Percentiles rank a stretch among this genome's conserved stretches.
These are phyloP conservation scores for Acanthococcus lagerstroemiae DNA, from an alignment of 2,888 invertebrate species.

Conservation along the genomic window DNA sequence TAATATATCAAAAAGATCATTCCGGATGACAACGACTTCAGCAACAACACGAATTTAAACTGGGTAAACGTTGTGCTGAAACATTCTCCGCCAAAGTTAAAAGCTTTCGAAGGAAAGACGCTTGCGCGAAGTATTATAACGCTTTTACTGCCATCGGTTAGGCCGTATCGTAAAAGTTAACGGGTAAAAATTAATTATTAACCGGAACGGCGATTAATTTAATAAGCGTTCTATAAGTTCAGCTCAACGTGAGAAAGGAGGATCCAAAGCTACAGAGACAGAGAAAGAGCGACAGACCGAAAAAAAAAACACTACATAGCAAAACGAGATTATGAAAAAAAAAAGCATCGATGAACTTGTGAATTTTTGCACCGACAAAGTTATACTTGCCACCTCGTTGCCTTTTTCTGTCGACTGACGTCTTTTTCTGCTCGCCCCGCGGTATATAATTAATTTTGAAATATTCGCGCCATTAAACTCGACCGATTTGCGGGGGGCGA, in stretches of 20 bases:
- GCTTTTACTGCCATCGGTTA: not conserved
- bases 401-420: not conserved
- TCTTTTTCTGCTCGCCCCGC: not conserved
- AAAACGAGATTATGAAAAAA: not conserved
- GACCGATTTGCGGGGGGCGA: not conserved
- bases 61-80: slow-evolving; percentile 17
- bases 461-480: not conserved
- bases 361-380: not conserved
- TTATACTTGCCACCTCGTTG: not conserved
- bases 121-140: not conserved
- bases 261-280: not conserved
- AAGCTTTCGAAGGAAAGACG: slow-evolving; percentile 13
- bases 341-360: not conserved
- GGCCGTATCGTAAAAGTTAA: slow-evolving; percentile 14
- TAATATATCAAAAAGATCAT: not conserved
- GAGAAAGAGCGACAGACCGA: not conserved
- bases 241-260: not conserved
- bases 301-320: not conserved
- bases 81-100: slow-evolving; percentile 12
- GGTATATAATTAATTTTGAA: not conserved
- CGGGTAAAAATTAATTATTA: slow-evolving; percentile 26
- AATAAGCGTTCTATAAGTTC: slow-evolving; percentile 11
- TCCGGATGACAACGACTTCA: not conserved
- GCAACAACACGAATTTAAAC: slow-evolving; percentile 14
- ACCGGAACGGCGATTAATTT: slow-evolving; percentile 21